phyloP scores from a whole-genome alignment of 2,888 invertebrate genomes.

The Uloborus plumipes region DNA sequence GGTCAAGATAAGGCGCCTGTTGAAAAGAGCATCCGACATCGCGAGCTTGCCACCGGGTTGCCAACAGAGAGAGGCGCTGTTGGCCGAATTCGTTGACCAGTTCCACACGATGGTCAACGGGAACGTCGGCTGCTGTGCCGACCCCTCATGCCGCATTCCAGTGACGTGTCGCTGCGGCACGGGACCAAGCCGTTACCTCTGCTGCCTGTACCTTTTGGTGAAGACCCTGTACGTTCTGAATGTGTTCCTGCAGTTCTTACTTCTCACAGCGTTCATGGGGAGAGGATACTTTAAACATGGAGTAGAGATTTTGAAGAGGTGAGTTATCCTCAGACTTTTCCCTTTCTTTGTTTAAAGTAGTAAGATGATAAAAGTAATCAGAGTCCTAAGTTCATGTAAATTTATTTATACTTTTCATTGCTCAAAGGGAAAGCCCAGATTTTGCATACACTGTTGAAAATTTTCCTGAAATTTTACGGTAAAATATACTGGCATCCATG shows the following conservation, averaged over 20 bases:
- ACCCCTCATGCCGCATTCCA: conserved; percentile 67
- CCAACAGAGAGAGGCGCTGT: conserved; percentile 69
- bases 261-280: conserved; percentile 72
- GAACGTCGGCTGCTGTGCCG: conserved; percentile 69
- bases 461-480: too few species aligned
- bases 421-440: too few species aligned
- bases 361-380: too few species aligned
- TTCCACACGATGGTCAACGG: conserved; percentile 69
- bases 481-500: too few species aligned
- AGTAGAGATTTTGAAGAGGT: conserved; percentile 68
- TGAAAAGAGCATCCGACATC: conserved; percentile 69
- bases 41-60: conserved; percentile 69
- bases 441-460: too few species aligned
- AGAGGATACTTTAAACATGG: conserved; percentile 69
- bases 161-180: conserved; percentile 65
- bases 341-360: neutral
- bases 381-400: neutral
- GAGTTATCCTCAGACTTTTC: conserved; percentile 1
- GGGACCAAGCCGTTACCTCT: conserved; percentile 69
- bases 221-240: conserved; percentile 72
- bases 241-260: conserved; percentile 70
- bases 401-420: neutral
- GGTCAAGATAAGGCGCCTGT: conserved; percentile 68
- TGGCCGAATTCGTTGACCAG: conserved; percentile 69
- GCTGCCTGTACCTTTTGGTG: conserved; percentile 71